Base-by-base conservation (phyloP, 2,888 invertebrate species). In the Cheilosia vernalis region DNA sequence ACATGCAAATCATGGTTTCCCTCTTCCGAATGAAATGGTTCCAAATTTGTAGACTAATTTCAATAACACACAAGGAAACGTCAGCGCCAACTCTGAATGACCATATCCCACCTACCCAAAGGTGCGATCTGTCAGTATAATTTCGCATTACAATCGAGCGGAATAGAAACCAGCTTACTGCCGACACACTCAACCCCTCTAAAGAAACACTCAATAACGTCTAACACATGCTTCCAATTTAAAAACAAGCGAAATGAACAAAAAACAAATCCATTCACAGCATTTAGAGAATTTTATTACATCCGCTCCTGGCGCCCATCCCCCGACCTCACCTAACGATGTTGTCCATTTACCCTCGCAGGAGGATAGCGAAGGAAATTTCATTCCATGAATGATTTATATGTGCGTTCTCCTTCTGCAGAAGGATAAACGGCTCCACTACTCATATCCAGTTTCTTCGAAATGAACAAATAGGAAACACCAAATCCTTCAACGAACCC, bases 321-420 rank as follows among this genome's bases (percentile, higher is more conserved):
- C n/a, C 74, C 13, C 4, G 27, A 21, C 47, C 49, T 21, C 42
- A 19, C 67, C 40, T 49, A 69, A 56, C 44, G 30, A 58, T 17
- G 44, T 30, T 51, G 69, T 47, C 82, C 73, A 56, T 63, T 66
- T 72, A 40, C 30, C 77, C 42, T 61, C 53, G 15, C 47, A 66
- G 61, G 40, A 73, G 76, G 19, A 51, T 56, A 51, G 24, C 53
- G 77, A 70, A 70, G 61, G 67, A 78, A 77, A 82, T 70, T 77
- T 77, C 60, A 82, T 82, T 78, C 78, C 78, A 53, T 55, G 72
- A 72, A 78, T 78, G 82, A 78, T 67, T 83, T 83, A 83, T 83
- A 67, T 67, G 49, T 73, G 61, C 47, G 27, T 49, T 72, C 10
- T 42, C 17, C 67, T 42, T 42, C 67, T 67, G 67, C 44, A 83